Conservation (phyloP, 2,888 invertebrate genomes). For the Diaphora mendica region DNA sequence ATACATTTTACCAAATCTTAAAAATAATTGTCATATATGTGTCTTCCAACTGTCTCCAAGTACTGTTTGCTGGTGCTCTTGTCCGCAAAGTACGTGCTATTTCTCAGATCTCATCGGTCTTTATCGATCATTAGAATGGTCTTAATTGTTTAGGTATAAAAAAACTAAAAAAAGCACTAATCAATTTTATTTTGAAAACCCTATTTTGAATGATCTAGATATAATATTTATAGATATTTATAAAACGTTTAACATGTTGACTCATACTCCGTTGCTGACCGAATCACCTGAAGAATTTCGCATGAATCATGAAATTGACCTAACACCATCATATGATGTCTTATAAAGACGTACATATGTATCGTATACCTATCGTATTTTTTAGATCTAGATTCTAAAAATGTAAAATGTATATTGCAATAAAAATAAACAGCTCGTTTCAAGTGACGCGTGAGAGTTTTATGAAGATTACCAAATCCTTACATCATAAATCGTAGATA, state of each 20-base stretch:
- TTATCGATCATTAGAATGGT: too few species aligned
- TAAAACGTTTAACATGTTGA: conserved; percentile 11
- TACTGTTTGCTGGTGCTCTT: too few species aligned
- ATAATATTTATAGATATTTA: conserved; percentile 3
- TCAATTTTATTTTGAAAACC: not conserved
- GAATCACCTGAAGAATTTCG: conserved; percentile 31
- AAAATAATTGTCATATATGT: too few species aligned
- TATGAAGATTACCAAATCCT: conserved; percentile 46
- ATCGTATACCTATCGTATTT: conserved; percentile 26
- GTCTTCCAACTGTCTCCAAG: too few species aligned
- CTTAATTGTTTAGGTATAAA: too few species aligned
- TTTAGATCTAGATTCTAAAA: conserved; percentile 36
- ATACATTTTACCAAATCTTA: too few species aligned
- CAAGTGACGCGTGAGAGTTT: conserved; percentile 46
- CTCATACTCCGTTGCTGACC: conserved; percentile 16
- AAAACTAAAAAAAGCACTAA: not conserved
- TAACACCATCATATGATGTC: conserved; percentile 15
- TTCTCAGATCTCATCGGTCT: too few species aligned
- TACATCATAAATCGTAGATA: conserved; percentile 26
- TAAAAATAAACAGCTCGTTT: conserved; percentile 47
- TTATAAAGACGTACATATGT: conserved; percentile 30
- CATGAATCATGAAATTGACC: conserved; percentile 35
- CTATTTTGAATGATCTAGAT: conserved; percentile 9
- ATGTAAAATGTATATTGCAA: conserved; percentile 41
- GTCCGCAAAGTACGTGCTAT: too few species aligned